phyloP scores from a whole-genome alignment of 2,113 vertebrate genomes.

The Dasyornis broadbenti region DNA sequence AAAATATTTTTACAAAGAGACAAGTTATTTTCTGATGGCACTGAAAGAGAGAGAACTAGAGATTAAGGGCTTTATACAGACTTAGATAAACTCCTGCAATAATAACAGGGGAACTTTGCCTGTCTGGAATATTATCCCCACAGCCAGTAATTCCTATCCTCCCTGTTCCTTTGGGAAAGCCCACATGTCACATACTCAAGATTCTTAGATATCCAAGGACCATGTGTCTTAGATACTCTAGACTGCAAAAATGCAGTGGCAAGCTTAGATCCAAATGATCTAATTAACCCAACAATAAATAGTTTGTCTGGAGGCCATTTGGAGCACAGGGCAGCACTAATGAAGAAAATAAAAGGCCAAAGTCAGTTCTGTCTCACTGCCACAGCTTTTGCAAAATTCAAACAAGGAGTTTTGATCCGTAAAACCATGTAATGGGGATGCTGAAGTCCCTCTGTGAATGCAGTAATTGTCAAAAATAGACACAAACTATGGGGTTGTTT shows the following conservation, averaged over 20 bases:
- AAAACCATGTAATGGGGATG: background rate
- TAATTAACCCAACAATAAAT: slow-evolving; percentile 13
- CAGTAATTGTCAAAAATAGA: background rate
- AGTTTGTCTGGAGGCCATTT: background rate
- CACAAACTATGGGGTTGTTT: background rate
- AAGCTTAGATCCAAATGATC: background rate
- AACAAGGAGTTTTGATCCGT: background rate
- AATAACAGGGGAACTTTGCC: background rate
- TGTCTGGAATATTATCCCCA: background rate
- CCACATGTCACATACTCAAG: background rate
- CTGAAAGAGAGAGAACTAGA: background rate
- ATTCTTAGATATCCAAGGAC: background rate
- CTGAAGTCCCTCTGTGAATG: background rate
- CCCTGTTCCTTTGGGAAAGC: background rate
- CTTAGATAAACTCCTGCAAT: background rate
- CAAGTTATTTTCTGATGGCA: background rate
- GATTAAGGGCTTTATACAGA: background rate
- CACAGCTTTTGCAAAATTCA: background rate
- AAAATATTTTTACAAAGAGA: background rate
- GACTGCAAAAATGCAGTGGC: background rate
- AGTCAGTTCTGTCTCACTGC: background rate
- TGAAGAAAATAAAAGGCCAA: background rate
- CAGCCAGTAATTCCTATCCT: background rate
- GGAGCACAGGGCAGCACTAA: background rate
- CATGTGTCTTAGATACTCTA: background rate